phyloP scores from a whole-genome alignment of 2,888 invertebrate species.

The Toxonevra muliebris region DNA sequence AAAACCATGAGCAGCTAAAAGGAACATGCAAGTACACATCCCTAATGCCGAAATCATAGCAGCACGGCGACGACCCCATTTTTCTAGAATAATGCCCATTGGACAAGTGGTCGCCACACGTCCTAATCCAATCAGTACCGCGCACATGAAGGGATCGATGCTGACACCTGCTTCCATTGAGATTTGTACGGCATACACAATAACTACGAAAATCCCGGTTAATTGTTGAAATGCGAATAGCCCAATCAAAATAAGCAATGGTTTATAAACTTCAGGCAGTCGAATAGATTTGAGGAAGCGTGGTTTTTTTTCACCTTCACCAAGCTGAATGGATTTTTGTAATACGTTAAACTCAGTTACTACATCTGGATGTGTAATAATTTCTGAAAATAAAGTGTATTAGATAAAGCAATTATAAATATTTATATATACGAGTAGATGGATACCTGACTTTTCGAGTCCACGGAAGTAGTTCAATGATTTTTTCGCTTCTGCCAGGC shows the following conservation, averaged over 20 bases:
- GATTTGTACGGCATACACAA: slow-evolving; percentile 77
- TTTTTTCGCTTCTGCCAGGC: slow-evolving; percentile 69
- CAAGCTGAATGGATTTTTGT: slow-evolving; percentile 52
- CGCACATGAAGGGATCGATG: slow-evolving; percentile 74
- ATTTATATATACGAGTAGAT: not conserved
- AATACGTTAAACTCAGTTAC: slow-evolving; percentile 53
- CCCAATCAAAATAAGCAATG: slow-evolving; percentile 67
- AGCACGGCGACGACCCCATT: slow-evolving; percentile 72
- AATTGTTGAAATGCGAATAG: slow-evolving; percentile 76
- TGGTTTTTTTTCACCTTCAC: slow-evolving; percentile 48
- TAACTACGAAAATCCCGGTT: slow-evolving; percentile 76
- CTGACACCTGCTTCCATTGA: slow-evolving; percentile 71
- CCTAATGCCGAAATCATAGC: slow-evolving; percentile 73
- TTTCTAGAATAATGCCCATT: slow-evolving; percentile 72
- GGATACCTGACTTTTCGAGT: slow-evolving; percentile 57
- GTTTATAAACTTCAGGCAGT: slow-evolving; percentile 63
- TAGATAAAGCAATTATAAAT: not conserved
- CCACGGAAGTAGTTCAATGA: slow-evolving; percentile 73
- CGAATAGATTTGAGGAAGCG: slow-evolving; percentile 51
- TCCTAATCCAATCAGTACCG: slow-evolving; percentile 72
- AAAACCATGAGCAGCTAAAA: slow-evolving; percentile 66
- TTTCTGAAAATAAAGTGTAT: slow-evolving; percentile 43
- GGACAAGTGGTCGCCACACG: slow-evolving; percentile 72
- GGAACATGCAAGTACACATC: slow-evolving; percentile 70
- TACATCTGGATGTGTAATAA: slow-evolving; percentile 54